phyloP scores from a whole-genome alignment of 1,140 invertebrate genomes.

The Nasonia giraulti region DNA sequence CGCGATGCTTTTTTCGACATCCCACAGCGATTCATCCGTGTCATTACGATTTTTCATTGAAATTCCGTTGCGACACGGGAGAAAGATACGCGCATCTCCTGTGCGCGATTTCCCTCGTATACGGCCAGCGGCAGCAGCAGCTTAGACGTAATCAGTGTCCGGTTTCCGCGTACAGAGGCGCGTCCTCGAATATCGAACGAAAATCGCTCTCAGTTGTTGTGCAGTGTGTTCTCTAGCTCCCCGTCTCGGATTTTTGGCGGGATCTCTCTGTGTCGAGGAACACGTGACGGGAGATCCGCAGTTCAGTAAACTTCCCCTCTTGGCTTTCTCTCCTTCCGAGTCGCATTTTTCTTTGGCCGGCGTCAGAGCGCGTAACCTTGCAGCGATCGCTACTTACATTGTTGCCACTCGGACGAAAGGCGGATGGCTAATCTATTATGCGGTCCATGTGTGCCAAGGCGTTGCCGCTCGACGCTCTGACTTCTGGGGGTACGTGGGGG shows the following conservation, averaged over 20 bases:
- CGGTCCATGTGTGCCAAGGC: background rate
- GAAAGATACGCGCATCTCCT: background rate
- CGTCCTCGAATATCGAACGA: background rate
- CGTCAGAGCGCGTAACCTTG: background rate
- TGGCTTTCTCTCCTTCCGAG: background rate
- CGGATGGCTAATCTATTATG: background rate
- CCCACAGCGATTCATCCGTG: background rate
- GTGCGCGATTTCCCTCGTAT: background rate
- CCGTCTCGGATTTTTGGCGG: slow-evolving; percentile 5
- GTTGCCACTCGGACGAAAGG: background rate
- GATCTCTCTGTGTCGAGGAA: background rate
- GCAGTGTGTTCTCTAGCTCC: background rate
- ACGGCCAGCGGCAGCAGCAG: background rate
- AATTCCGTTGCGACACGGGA: background rate
- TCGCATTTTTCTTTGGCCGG: background rate
- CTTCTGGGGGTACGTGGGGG: too few relatives aligned
- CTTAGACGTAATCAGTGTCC: background rate
- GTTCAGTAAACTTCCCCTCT: background rate
- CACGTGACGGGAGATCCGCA: slow-evolving; percentile 1
- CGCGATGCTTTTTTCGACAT: background rate
- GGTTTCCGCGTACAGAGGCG: background rate
- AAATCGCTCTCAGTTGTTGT: slow-evolving; percentile 20
- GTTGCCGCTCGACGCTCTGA: background rate
- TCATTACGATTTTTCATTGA: slow-evolving; percentile 17
- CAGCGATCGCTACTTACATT: background rate